Evolutionary conservation across 2,113 vertebrate genomes (phyloP), one percentile per base, ranked within the genome.

Genomic region (Argyrosomus japonicus): DNA sequence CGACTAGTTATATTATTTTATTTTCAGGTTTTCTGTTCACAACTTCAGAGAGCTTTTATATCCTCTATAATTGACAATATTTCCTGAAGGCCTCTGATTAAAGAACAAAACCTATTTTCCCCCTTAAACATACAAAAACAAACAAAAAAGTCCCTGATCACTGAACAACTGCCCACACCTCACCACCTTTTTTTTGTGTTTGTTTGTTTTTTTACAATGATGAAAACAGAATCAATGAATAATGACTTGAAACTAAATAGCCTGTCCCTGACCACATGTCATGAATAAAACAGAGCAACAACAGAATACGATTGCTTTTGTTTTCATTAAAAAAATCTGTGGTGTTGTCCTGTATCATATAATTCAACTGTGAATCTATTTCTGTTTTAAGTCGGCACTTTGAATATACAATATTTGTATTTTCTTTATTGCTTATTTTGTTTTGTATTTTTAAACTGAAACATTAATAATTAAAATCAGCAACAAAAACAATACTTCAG

Each of bases 281-380:
- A 36, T 47, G 36, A 71, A 77, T 75, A 56, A 47, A 47, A 63
- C 23, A 50, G 6, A 36, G 18, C 72, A 15, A 43, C 17, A 74
- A 27, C 21, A 40, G 7, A 50, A 2, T 2, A 17, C 3, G 3
- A 54, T 10, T 58, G 40, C 13, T 18, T 75, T 53, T 47, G 43
- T 69, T 63, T 36, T 14, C 15, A 25, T 19, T 36, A 1, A 23
- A 27, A 12, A 65, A 29, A 50, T 48, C 12, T 27, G 48, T 61
- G 18, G 40, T 64, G 40, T 40, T 48, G 29, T 27, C 57, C 21
- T 51, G 5, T 19, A 19, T n/a, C 21, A 50, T 19, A 14, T 32
- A 12, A 53, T 29, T 71, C 9, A 48, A 2, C 10, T 29, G 18
- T 63, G 19, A 57, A 47, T n/a, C 11, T 27, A 15, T 65, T 23